Percentiles rank a stretch among this genome's conserved stretches.
These are phyloP conservation scores for Pollicipes pollicipes DNA, from an alignment of 1,140 invertebrate genomes.

Conservation along the genomic window DNA sequence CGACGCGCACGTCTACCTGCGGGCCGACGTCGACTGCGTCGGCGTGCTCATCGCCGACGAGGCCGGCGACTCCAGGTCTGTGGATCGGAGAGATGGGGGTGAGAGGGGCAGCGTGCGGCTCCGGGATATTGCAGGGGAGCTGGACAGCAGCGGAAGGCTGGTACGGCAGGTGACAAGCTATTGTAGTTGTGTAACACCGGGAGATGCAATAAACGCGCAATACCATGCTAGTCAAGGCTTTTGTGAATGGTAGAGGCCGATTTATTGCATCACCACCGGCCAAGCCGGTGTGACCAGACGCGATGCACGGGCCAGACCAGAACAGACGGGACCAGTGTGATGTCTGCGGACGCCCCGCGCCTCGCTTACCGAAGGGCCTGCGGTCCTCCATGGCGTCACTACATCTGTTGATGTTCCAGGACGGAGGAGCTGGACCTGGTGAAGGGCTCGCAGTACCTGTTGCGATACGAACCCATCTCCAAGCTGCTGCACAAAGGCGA, in stretches of 20 bases:
- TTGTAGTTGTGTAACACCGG: no score
- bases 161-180: no score
- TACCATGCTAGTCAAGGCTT: no score
- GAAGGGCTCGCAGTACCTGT: constrained; percentile 52
- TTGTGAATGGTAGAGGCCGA: no score
- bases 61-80: constrained; percentile 28
- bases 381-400: neutral
- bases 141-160: no score
- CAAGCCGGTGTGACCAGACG: no score
- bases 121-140: no score
- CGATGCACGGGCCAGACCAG: no score
- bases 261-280: no score
- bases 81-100: neutral
- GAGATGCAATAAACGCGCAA: no score
- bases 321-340: no score
- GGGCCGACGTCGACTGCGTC: constrained; percentile 42
- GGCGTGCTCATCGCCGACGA: constrained; percentile 46
- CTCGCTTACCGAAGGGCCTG: neutral
- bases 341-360: no score
- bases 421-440: constrained; percentile 51
- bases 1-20: constrained; percentile 55
- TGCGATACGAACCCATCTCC: constrained; percentile 52
- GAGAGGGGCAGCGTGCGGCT: neutral
- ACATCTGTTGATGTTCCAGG: constrained; percentile 11
- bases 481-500: constrained; percentile 48